Evolutionary conservation across 92 coral and sea anemone genomes (phyloP).

Genomic region (Actinostola sp.): DNA sequence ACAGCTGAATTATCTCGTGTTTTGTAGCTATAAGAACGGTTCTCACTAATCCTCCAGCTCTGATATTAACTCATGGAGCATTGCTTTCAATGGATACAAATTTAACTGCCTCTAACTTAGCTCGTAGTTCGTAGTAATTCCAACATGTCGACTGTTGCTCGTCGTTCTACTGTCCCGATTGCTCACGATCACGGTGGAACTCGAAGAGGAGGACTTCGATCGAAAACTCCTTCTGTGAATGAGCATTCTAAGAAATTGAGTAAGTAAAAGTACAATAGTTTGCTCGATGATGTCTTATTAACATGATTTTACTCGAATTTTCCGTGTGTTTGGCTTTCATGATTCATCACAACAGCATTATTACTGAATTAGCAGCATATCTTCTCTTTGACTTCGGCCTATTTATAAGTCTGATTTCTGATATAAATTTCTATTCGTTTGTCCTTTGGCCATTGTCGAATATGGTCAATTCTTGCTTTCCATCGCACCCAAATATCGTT

Average conservation of each 20-base stretch:
- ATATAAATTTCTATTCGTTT: too few species aligned
- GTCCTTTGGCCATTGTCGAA: too few species aligned
- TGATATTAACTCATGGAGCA: neutral
- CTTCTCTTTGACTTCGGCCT: neutral
- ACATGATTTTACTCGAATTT: neutral
- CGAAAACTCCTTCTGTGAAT: slow-evolving; percentile 96
- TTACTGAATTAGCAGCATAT: too few species aligned
- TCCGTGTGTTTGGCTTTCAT: neutral
- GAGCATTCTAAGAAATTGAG: slow-evolving; percentile 90
- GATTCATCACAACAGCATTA: neutral
- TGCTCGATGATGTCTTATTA: neutral
- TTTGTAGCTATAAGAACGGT: neutral
- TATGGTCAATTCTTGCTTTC: too few species aligned
- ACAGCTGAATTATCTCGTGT: slow-evolving; percentile 23
- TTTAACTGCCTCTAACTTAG: neutral
- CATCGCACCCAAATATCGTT: neutral
- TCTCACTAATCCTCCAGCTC: neutral
- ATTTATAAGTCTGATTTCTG: too few species aligned
- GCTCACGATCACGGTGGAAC: slow-evolving; percentile 35
- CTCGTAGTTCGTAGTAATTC: neutral
- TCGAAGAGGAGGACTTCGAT: slow-evolving; percentile 79
- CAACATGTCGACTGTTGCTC: slow-evolving; percentile 69
- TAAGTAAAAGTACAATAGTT: slow-evolving; percentile 45
- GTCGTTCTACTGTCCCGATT: slow-evolving; percentile 59
- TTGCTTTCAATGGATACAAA: slow-evolving; percentile 1